phyloP scores from a whole-genome alignment of 2,888 invertebrate genomes.

The Ptychoptera contaminata region DNA sequence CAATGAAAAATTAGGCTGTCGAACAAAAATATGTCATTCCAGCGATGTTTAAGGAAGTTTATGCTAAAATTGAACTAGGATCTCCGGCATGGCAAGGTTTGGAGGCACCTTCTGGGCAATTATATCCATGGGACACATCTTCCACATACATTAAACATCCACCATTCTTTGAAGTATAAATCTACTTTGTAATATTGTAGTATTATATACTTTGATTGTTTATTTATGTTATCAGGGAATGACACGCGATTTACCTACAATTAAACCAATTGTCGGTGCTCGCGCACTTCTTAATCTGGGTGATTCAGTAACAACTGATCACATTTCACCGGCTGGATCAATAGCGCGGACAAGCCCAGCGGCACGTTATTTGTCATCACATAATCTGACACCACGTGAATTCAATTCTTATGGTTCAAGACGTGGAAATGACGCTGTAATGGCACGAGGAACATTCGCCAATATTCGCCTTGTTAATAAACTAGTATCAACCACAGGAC shows the following conservation, averaged over 20 bases:
- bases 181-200: no score
- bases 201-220: no score
- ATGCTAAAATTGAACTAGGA: conserved; percentile 69
- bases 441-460: conserved; percentile 96
- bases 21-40: conserved; percentile 85
- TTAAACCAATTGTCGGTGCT: conserved; percentile 50
- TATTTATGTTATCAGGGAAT: conserved; percentile 32
- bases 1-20: conserved; percentile 31
- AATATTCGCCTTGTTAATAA: conserved; percentile 93
- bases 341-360: conserved; percentile 92
- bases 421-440: conserved; percentile 92
- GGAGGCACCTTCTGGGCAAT: conserved; percentile 57
- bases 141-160: conserved; percentile 95
- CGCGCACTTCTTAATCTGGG: conserved; percentile 74
- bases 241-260: conserved; percentile 39
- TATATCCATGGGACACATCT: conserved; percentile 80
- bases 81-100: conserved; percentile 74
- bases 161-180: conserved; percentile 67
- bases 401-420: conserved; percentile 98
- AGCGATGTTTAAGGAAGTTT: conserved; percentile 83
- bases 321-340: conserved; percentile 96
- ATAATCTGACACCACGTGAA: conserved; percentile 63
- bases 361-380: conserved; percentile 25
- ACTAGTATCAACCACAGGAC: conserved; percentile 61
- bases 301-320: conserved; percentile 97